Evolutionary conservation across 1,140 invertebrate genomes (phyloP).

Genomic region (Drosophila athabasca): DNA sequence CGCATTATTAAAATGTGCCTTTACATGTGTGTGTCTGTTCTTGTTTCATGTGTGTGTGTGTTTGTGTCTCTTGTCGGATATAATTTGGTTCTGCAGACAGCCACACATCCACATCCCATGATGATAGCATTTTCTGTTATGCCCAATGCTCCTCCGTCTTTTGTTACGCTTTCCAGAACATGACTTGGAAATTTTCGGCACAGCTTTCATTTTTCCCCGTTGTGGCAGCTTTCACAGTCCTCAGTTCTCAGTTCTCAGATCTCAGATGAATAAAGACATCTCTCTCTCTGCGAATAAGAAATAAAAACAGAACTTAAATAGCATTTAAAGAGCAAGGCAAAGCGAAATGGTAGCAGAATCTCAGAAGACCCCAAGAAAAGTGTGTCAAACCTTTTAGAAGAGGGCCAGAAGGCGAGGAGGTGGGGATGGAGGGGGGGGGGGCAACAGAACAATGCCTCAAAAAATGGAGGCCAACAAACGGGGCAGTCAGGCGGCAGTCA

Average conservation of each 20-base stretch:
- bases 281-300: conserved; percentile 36
- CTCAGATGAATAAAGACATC: conserved; percentile 58
- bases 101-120: conserved; percentile 15
- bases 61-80: conserved; percentile 43
- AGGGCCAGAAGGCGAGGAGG: no score
- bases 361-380: conserved; percentile 55
- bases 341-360: conserved; percentile 64
- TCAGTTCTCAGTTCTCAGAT: conserved; percentile 18
- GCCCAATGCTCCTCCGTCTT: conserved; percentile 33
- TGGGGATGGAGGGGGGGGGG: conserved; percentile 43
- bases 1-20: conserved; percentile 76
- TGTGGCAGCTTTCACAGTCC: conserved; percentile 48
- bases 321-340: conserved; percentile 69
- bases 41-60: conserved; percentile 16
- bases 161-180: conserved; percentile 81
- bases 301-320: conserved; percentile 59
- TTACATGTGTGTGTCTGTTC: conserved; percentile 32
- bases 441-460: conserved; percentile 67
- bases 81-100: conserved; percentile 43
- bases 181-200: conserved; percentile 70
- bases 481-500: conserved; percentile 28
- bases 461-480: conserved; percentile 71
- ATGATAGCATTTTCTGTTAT: conserved; percentile 52
- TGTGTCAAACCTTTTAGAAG: conserved; percentile 76
- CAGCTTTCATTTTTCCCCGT: conserved; percentile 69